Conservation (phyloP, 2,888 invertebrate species). For the Rotaria socialis region DNA sequence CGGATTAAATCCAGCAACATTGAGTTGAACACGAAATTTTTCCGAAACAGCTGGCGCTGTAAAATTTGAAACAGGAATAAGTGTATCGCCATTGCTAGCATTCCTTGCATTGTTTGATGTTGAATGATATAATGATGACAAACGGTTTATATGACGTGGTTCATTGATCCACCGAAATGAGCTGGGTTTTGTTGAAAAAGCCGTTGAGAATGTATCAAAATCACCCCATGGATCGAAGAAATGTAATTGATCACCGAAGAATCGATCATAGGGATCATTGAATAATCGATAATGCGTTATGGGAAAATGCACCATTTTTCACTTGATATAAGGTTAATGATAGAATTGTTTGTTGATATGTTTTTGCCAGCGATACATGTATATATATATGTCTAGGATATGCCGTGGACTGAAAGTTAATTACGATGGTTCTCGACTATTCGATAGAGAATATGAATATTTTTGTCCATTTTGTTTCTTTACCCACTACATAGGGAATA, state of each 20-base stretch:
- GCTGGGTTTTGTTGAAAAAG: neutral
- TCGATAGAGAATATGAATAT: neutral
- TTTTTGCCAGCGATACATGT: neutral
- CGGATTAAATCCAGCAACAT: slow-evolving; percentile 10
- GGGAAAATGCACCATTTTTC: neutral
- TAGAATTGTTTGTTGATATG: neutral
- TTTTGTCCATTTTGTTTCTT: neutral
- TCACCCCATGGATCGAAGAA: neutral
- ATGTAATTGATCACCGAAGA: neutral
- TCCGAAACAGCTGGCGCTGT: neutral
- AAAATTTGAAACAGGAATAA: neutral
- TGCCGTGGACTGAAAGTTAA: neutral
- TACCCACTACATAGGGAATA: neutral
- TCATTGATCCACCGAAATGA: slow-evolving; percentile 1
- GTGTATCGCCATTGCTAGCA: neutral
- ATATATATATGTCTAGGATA: neutral
- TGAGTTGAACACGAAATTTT: slow-evolving; percentile 12
- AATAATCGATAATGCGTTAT: neutral
- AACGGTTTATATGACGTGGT: neutral
- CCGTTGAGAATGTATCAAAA: neutral
- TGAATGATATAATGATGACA: neutral
- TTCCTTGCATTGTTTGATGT: neutral
- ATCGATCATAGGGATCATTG: neutral
- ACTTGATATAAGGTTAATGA: neutral
- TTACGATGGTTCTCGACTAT: neutral